These are phyloP conservation scores for Phasia obesa DNA, from an alignment of 2,888 invertebrate species.

Conservation along the genomic window DNA sequence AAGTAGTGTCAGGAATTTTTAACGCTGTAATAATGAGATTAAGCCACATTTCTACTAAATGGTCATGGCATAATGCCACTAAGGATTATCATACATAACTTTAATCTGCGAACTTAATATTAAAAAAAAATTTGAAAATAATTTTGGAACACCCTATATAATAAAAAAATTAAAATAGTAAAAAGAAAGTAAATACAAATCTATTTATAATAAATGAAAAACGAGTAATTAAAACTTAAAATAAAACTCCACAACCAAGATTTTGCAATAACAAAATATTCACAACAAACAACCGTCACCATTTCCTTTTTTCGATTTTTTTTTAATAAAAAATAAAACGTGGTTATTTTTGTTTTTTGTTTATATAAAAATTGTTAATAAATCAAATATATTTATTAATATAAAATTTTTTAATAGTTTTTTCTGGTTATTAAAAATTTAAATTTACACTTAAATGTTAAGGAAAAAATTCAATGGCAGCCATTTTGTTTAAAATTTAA, in stretches of 20 bases:
- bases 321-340: slow-evolving; percentile 55
- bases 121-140: too few relatives aligned
- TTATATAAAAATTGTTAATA: slow-evolving; percentile 68
- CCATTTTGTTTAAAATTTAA: slow-evolving; percentile 62
- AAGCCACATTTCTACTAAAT: too few relatives aligned
- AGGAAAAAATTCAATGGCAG: slow-evolving; percentile 69
- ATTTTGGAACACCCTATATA: background rate
- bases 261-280: slow-evolving; percentile 62
- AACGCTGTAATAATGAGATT: too few relatives aligned
- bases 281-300: slow-evolving; percentile 53
- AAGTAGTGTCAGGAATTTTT: too few relatives aligned
- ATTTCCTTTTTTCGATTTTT: slow-evolving; percentile 37
- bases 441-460: slow-evolving; percentile 68
- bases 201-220: slow-evolving; percentile 3
- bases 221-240: background rate
- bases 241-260: slow-evolving; percentile 67
- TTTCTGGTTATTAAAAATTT: slow-evolving; percentile 46
- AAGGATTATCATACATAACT: too few relatives aligned
- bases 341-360: slow-evolving; percentile 56
- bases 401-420: slow-evolving; percentile 35
- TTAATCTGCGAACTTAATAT: too few relatives aligned
- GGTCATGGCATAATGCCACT: too few relatives aligned
- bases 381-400: slow-evolving; percentile 70
- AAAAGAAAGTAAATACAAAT: too few relatives aligned
- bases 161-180: background rate